Conservation (phyloP, 2,113 vertebrate species). For the human (Homo sapiens) region DNA sequence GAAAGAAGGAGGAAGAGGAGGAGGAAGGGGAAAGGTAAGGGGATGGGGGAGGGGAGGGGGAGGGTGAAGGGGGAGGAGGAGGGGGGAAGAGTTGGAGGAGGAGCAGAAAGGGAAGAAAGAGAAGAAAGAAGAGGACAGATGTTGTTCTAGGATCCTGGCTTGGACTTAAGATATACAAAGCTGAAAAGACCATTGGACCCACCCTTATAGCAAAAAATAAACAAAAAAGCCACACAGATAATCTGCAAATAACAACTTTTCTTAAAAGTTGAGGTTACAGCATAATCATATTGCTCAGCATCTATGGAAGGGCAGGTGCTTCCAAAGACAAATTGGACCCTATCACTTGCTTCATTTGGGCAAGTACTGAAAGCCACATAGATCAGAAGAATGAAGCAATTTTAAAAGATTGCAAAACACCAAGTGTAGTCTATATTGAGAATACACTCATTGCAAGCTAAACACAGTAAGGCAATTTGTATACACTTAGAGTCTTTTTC, state of each 20-base stretch:
- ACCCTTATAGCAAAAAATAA: neutral
- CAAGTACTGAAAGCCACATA: neutral
- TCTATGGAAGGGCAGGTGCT: neutral
- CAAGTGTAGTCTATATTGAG: neutral
- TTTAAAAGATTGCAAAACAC: neutral
- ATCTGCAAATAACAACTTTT: neutral
- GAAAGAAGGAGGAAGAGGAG: neutral
- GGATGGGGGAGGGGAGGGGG: no score
- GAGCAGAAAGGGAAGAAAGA: no score
- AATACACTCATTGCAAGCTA: neutral
- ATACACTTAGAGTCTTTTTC: neutral
- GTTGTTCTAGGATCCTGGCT: neutral
- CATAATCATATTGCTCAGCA: neutral
- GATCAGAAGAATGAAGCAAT: neutral
- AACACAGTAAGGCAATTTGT: neutral
- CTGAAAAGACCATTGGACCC: neutral
- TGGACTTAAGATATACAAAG: neutral
- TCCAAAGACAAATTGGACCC: neutral
- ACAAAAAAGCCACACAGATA: no score
- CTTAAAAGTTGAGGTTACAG: neutral
- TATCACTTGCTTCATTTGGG: neutral
- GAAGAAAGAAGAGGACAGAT: neutral
- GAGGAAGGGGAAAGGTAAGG: no score
- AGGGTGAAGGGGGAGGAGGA: no score
- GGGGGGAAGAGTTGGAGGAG: no score